Base-by-base conservation (phyloP, 2,113 vertebrate species). In the Crypturellus undulatus region DNA sequence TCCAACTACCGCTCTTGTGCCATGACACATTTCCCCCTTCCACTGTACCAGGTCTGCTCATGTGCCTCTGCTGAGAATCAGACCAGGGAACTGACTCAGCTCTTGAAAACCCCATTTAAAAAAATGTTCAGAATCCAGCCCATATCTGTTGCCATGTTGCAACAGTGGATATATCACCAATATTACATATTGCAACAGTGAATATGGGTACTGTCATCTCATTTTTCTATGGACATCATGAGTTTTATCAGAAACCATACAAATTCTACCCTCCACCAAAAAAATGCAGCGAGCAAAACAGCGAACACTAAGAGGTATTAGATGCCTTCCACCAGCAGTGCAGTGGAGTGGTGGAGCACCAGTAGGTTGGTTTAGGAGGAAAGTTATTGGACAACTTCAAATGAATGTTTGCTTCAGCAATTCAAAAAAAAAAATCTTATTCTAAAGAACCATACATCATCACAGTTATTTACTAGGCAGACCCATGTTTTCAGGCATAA, bases 11-110 rank as follows among this genome's bases (percentile, higher is more conserved):
- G n/a, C 30, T 80, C 43, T 65, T 26, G 9, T 2, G 12, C n/a
- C 58, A 58, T 2, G 4, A 26, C 14, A 18, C 0, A n/a, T 51
- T 43, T 43, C 13, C 12, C 4, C 12, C 13, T 32, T 79, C 45
- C 58, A 14, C 0, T 10, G 49, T 10, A 25, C 16, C 3, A 13
- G 47, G 79, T 12, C 25, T 65, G 59, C 24, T 54, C 64, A 4
- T 0, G 4, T 17, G 63, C 9, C 20, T 0, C 0, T 3, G 30
- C 34, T 36, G n/a, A 36, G 13, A 79, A 70, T 6, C 36, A 62
- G n/a, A 73, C n/a, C 30, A 62, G 11, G 38, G 36, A 76, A 70
- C 10, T 10, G 28, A 32, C 10, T n/a, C 72, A 69, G 68, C 12
- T 60, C 47, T 71, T 30, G 17, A 22, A 84, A 81, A 43, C 4